Evolutionary conservation across 2,797 vertebrate genomes (phyloP), one percentile per base, ranked within the genome.

Genomic region (Halcyon chelicuti): DNA sequence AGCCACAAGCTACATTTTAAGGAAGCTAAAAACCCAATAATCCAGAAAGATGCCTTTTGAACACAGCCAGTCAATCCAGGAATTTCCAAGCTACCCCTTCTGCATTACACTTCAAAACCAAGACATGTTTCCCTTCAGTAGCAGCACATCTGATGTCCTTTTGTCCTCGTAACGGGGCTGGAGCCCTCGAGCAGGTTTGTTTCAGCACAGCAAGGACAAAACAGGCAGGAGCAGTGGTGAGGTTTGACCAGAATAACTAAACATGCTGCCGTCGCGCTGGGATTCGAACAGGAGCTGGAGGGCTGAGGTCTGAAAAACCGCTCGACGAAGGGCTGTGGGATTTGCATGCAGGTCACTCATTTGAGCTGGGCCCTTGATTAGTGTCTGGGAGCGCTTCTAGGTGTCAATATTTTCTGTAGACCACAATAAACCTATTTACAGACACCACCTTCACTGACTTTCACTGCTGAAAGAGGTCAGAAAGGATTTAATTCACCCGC

Each of bases 211-310:
- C 94, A 91, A 96, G 94, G 88, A 96, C 80, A 47, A 92, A 95
- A 58, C 87, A 91, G 89, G 3, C 73, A 85, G 89, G 40, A 96
- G 80, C 14, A 0, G 88, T 28, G 2, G 86, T 31, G 91, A 94
- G 91, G 76, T 75, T 96, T 88, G 96, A 96, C 51, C 52, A 33
- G 96, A 94, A 96, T 96, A 86, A 90, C 87, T 63, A 96, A 96
- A 86, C 73, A 86, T 1, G 1, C 66, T 22, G 92, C 35, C 0
- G 3, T 54, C 3, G 6, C 73, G 7, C 93, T 39, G 93, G 61
- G 79, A 92, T 58, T 31, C 6, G 0, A 54, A 71, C 4, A 8
- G 83, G 82, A 87, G 25, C 33, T 19, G 35, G 57, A 52, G 86
- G 46, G 68, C 61, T 10, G 29, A 60, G 51, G 51, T 44, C 80